Evolutionary conservation across 2,113 vertebrate species (phyloP).

Genomic region (Montifringilla adamsi): DNA sequence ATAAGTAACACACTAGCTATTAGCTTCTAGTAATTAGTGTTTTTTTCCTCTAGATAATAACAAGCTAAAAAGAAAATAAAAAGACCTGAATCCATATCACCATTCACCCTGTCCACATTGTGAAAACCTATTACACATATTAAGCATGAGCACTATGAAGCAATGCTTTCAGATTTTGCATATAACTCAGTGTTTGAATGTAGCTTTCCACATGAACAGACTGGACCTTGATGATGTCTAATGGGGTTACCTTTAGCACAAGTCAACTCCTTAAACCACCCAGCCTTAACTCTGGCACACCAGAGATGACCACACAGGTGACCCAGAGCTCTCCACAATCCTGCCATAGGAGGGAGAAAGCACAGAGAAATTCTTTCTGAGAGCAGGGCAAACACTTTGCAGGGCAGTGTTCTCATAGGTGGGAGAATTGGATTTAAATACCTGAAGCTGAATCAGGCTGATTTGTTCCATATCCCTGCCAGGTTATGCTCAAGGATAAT

Average conservation of each 20-base stretch:
- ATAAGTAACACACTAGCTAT: constrained; percentile 43
- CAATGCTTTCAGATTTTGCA: background rate
- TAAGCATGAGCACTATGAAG: background rate
- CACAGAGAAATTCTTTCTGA: background rate
- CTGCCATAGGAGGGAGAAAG: background rate
- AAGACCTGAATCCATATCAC: constrained; percentile 3
- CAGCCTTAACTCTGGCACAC: background rate
- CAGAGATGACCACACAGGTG: background rate
- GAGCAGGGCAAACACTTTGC: background rate
- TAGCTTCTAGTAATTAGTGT: constrained; percentile 45
- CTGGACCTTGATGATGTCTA: background rate
- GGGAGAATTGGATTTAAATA: background rate
- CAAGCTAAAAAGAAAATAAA: constrained; percentile 31
- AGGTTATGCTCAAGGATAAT: background rate
- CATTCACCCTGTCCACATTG: background rate
- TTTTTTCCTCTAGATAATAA: constrained; percentile 40
- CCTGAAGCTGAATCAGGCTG: background rate
- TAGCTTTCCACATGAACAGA: background rate
- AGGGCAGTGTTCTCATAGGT: background rate
- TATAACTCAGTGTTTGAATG: background rate
- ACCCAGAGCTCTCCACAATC: background rate
- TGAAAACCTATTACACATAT: background rate
- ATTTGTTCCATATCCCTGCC: background rate
- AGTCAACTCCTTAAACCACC: background rate
- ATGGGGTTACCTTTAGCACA: background rate